Evolutionary conservation across 2,888 invertebrate species (phyloP), one percentile per base, ranked within the genome.

Genomic region (Melolontha melolontha): DNA sequence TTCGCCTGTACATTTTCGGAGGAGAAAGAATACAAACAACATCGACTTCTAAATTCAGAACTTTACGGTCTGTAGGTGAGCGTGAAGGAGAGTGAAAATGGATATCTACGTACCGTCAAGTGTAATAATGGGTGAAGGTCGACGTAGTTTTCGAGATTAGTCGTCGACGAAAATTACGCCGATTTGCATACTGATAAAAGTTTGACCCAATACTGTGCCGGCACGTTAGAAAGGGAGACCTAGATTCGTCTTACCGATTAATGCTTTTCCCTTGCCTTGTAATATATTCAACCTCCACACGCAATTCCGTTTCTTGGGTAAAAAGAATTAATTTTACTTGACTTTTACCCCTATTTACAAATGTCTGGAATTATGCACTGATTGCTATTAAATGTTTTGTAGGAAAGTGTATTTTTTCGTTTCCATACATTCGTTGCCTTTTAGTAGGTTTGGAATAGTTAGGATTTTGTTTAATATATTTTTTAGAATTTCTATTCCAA

Each of bases 111-210:
- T 42, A 47, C 47, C 59, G 59, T 47, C 59, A 62, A 62, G 47
- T 62, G 47, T 62, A 62, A 62, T 62, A 62, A 62, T 62, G 47
- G 59, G 59, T 62, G 59, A 62, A 62, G 59, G 59, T 62, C 59
- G 59, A 47, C 47, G 11, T 29, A 47, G 47, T 44, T 14, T 59
- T 59, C 42, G 59, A 47, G 16, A 34, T 59, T 59, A 62, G 34
- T 34, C 47, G 14, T 10, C 59, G 42, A 42, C 57, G 42, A 29
- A 62, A 62, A 49, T 62, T 47, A 29, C 16, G 29, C 34, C 12
- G 47, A 62, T 62, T 62, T 62, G 59, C 59, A 62, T 62, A 47
- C 29, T 62, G 59, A 62, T 62, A 62, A 62, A 42, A 44, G 44
- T 16, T 8, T 47, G 59, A 62, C 34, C 47, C 34, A 47, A 16